Evolutionary conservation across 37 sponge, comb jelly and placozoan genomes (phyloP), one percentile per base, ranked within the genome.

Genomic region (Mnemiopsis leidyi): DNA sequence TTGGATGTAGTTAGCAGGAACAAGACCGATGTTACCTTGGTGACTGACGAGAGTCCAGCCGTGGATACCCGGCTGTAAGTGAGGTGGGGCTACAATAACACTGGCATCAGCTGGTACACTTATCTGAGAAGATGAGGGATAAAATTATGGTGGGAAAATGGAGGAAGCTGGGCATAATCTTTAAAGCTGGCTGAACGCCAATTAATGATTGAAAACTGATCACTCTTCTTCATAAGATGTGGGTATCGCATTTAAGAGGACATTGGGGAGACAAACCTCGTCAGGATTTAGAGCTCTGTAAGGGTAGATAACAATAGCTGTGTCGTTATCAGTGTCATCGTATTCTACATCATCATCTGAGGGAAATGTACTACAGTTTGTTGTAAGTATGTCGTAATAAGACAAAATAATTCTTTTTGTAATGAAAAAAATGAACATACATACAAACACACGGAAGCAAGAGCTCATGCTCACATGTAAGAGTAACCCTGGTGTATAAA

Each of bases 31-130:
- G 0, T 7, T 61, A 23, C 61, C 48, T 3, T 85, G 30, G 21
- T n/a, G 39, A 26, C 90, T 85, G 26, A 85, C 90, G 13, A 85
- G 35, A 85, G 90, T 85, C 90, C 90, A 85, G 61, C 90, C 90
- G 9, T 18, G 32, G 0, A 85, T 21, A 16, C 61, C 32, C 0
- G 90, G 90, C 29, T 85, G 90, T n/a, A 85, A 37, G 61, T 85
- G 90, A 26, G 40, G 3, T 23, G 90, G 90, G 26, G 90, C 90
- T 20, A 85, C 90, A 3, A 33, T 85, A 3, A 85, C 90, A 26
- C 23, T 61, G 3, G 32, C 40, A 38, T 1, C 35, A 32, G 32
- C 36, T 31, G 79, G 26, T 16, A 77, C 79, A 77, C 32, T 34
- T 28, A 77, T 32, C 79, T 77, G 79, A 77, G 23, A 28, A 69